A percentile compares a stretch with the other conserved stretches of the same genome.
These are phyloP conservation scores for Deilephila porcellus DNA, from an alignment of 2,888 invertebrate genomes.

Conservation along the genomic window DNA sequence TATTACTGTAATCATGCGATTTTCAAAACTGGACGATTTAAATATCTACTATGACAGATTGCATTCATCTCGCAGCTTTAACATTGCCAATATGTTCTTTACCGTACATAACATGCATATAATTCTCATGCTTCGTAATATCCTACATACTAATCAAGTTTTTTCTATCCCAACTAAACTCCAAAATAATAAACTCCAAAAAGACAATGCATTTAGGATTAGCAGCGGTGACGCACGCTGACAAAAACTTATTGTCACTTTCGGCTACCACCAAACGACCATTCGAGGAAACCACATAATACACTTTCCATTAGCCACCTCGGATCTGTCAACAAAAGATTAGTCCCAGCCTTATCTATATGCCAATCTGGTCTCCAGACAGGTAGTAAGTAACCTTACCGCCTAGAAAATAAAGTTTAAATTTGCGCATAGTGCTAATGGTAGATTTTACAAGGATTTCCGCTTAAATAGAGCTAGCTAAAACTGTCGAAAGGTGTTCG, in stretches of 20 bases:
- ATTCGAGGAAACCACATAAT: conserved; percentile 65
- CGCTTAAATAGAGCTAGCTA: conserved; percentile 60
- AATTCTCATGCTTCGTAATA: background rate
- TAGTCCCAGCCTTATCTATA: conserved; percentile 59
- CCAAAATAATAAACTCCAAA: background rate
- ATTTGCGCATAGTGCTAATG: conserved; percentile 32
- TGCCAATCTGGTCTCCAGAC: background rate
- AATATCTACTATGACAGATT: no score
- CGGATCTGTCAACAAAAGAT: conserved; percentile 80
- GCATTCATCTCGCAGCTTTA: no score
- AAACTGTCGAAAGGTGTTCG: conserved; percentile 76
- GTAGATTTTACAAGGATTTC: conserved; percentile 54
- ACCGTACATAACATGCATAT: no score
- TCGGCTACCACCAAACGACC: conserved; percentile 50
- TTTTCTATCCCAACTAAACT: background rate
- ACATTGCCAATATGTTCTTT: no score
- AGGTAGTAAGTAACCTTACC: conserved; percentile 36
- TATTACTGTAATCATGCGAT: no score
- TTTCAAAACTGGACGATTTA: no score
- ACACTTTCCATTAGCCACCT: conserved; percentile 61
- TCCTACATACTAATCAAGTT: background rate
- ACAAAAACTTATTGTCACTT: conserved; percentile 60
- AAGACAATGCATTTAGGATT: conserved; percentile 1
- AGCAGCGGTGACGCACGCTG: conserved; percentile 18
- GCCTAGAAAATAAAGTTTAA: conserved; percentile 31